Percentiles rank a stretch among this genome's conserved stretches.
phyloP scores from a whole-genome alignment of 1,140 invertebrate species.

The Tyrophagus putrescentiae region DNA sequence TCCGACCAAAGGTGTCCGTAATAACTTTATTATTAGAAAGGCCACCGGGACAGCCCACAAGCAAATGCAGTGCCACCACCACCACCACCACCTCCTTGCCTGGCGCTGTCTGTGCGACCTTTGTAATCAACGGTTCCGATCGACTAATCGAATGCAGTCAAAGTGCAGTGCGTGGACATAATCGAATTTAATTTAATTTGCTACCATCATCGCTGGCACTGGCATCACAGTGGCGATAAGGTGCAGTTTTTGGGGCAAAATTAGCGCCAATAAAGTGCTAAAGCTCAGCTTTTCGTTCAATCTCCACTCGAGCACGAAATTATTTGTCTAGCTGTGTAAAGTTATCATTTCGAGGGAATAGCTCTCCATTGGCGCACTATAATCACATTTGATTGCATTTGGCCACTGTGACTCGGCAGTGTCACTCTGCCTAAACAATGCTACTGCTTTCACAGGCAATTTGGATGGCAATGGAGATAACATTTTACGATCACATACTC shows the following conservation, averaged over 20 bases:
- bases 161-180: background rate
- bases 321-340: conserved; percentile 5
- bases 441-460: background rate
- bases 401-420: background rate
- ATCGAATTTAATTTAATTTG: conserved; percentile 12
- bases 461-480: background rate
- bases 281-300: too few relatives aligned
- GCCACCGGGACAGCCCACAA: background rate
- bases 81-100: too few relatives aligned
- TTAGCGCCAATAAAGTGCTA: too few relatives aligned
- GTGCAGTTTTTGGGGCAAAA: too few relatives aligned
- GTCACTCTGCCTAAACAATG: background rate
- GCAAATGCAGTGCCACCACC: background rate
- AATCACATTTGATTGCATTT: background rate
- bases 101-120: too few relatives aligned
- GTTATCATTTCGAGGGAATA: background rate
- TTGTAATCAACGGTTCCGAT: conserved; percentile 1
- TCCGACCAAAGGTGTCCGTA: background rate
- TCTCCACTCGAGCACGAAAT: conserved; percentile 6
- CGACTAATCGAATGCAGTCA: background rate
- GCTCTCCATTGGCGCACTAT: background rate
- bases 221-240: too few relatives aligned
- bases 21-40: conserved; percentile 8
- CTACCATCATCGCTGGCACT: background rate
- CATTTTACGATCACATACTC: too few relatives aligned